Evolutionary conservation across 2,888 invertebrate genomes (phyloP).

Genomic region (Troilus luridus): DNA sequence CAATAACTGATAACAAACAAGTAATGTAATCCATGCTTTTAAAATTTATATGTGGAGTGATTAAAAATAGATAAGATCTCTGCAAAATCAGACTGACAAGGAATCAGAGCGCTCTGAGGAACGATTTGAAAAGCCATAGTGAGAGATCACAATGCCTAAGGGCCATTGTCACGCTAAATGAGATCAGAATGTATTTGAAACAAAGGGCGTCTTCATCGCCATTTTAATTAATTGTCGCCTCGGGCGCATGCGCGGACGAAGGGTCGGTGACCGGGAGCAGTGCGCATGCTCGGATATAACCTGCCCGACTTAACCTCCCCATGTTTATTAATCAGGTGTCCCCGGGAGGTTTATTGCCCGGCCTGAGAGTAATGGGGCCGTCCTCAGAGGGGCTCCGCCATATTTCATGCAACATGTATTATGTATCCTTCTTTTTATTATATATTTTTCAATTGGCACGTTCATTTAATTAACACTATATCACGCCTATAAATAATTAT

Average conservation of each 20-base stretch:
- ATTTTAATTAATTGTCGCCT: constrained; percentile 26
- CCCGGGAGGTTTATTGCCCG: constrained; percentile 33
- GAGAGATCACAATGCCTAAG: background rate
- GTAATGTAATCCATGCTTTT: too few species aligned
- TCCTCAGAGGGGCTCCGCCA: background rate
- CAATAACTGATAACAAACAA: too few species aligned
- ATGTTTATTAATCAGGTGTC: constrained; percentile 43
- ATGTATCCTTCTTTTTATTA: background rate
- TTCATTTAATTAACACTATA: constrained; percentile 14
- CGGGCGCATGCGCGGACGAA: background rate
- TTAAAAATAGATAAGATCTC: background rate
- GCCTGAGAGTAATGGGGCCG: background rate
- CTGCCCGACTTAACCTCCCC: constrained; percentile 18
- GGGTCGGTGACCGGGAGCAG: background rate
- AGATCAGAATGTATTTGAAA: background rate
- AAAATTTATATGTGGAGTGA: background rate
- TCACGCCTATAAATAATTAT: background rate
- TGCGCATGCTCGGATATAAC: constrained; percentile 38
- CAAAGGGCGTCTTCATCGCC: background rate
- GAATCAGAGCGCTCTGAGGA: background rate
- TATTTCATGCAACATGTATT: background rate
- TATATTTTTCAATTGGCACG: background rate
- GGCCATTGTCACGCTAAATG: background rate
- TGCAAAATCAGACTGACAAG: background rate
- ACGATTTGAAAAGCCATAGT: background rate